Conservation (phyloP, 2,113 vertebrate genomes). For the Caranx melampygus region DNA sequence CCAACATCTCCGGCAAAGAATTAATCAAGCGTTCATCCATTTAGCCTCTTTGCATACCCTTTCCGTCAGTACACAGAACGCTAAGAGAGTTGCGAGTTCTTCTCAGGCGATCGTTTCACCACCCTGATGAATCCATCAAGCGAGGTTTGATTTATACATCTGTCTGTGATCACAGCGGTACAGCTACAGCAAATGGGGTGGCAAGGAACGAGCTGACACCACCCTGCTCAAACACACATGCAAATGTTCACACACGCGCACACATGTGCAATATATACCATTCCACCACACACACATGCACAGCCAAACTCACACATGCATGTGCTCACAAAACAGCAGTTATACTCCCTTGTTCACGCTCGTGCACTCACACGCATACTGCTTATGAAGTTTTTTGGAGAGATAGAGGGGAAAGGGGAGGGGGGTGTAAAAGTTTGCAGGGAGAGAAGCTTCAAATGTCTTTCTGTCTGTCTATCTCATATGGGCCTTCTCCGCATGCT, state of each 20-base stretch:
- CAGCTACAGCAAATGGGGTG: conserved; percentile 99
- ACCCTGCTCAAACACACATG: conserved; percentile 81
- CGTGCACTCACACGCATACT: background rate
- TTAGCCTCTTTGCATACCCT: conserved; percentile 99
- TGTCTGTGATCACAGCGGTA: conserved; percentile 99
- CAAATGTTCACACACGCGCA: conserved; percentile 48
- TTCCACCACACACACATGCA: conserved; percentile 51
- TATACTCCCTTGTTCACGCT: conserved; percentile 8
- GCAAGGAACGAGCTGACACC: conserved; percentile 89
- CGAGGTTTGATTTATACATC: conserved; percentile 99
- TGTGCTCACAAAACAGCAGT: conserved; percentile 15
- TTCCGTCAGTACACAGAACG: conserved; percentile 94
- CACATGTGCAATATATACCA: conserved; percentile 66
- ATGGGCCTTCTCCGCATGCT: conserved; percentile 76
- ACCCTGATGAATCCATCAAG: conserved; percentile 99
- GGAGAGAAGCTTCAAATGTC: conserved; percentile 75
- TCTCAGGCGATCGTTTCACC: conserved; percentile 90
- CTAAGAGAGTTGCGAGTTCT: conserved; percentile 95
- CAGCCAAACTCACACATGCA: conserved; percentile 1
- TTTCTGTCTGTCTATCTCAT: conserved; percentile 63
- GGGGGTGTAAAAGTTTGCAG: conserved; percentile 82
- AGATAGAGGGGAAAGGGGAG: conserved; percentile 72
- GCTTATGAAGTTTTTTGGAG: conserved; percentile 75
- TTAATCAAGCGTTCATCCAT: conserved; percentile 99
- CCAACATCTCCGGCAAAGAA: conserved; percentile 95